Base-by-base conservation (phyloP, 2,113 vertebrate species). In the Coryphaenoides rupestris region DNA sequence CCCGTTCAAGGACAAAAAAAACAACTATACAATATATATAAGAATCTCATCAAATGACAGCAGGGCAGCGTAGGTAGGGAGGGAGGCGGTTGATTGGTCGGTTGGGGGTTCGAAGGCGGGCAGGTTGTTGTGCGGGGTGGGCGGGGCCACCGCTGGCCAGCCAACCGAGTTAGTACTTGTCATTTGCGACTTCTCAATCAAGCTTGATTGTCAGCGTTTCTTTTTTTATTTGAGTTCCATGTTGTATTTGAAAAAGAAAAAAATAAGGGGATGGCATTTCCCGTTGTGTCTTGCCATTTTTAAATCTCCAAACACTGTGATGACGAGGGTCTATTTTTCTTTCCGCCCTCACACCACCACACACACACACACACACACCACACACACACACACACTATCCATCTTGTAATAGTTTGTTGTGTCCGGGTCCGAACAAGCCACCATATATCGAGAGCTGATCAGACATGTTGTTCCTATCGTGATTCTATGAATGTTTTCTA, bases 301-400 rank as follows among this genome's bases (percentile, higher is more conserved):
- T 83, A 17, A 17, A 16, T 91, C 89, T 86, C 91, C 82, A 81
- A 92, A 90, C 91, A 92, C 90, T 92, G 90, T 92, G 91, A 80
- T 70, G 76, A 86, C 87, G 9, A 82, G 74, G 54, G 62, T 65
- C 65, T 75, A 71, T 49, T 65, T 22, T 16, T 55, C 21, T 55
- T 15, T 21, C 19, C 21, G 54, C 52, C 78, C 85, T 79, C 62
- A 83, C 69, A 77, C 84, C 84, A 78, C 81, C 72, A 70, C 73
- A 26, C 24, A 26, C 24, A 26, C 24, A 26, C 24, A 26, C 24
- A 26, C 24, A 26, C 24, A 26, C 24, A 26, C 24, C 69, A 76
- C 71, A 75, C 82, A 77, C 24, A 26, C 24, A 26, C 24, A 40
- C 33, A 40, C 33, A 40, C 33, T 40, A 40, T 40, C 4, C 33